A percentile compares a stretch with the other conserved stretches of the same genome.
Conservation (phyloP, 2,797 vertebrate genomes). For the Australoheros facetus region DNA sequence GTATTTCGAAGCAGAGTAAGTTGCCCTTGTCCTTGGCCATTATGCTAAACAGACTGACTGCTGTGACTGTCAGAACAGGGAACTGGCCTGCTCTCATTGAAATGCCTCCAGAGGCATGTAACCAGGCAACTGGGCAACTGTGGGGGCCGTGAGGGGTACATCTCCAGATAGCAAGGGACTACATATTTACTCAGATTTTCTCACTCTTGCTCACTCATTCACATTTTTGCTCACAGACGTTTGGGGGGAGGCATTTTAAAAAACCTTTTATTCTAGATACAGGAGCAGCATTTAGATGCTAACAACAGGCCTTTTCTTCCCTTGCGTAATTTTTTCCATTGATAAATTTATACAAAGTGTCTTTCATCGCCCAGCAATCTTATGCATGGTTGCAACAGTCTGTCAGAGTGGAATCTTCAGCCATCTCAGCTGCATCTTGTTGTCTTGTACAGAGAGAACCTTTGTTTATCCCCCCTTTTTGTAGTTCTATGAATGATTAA, state of each 20-base stretch:
- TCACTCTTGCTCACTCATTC: conserved; percentile 49
- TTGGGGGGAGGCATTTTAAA: conserved; percentile 43
- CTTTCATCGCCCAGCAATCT: conserved; percentile 40
- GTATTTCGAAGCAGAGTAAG: conserved; percentile 54
- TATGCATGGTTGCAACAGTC: conserved; percentile 56
- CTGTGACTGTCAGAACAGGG: conserved; percentile 63
- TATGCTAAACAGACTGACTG: conserved; percentile 68
- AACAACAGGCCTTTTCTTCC: conserved; percentile 60
- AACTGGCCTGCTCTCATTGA: conserved; percentile 61
- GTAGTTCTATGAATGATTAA: background rate
- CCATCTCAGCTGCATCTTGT: conserved; percentile 28
- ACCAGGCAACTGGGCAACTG: conserved; percentile 76
- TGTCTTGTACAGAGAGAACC: conserved; percentile 32
- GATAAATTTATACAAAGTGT: conserved; percentile 50
- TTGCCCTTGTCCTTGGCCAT: conserved; percentile 67
- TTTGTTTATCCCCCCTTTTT: conserved; percentile 7
- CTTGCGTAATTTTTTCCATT: conserved; percentile 55
- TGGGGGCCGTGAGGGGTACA: conserved; percentile 67
- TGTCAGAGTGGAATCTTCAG: conserved; percentile 49
- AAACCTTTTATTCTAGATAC: conserved; percentile 55
- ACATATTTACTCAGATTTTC: conserved; percentile 57
- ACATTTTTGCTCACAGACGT: conserved; percentile 38
- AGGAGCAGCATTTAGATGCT: conserved; percentile 58
- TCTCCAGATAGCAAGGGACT: conserved; percentile 58
- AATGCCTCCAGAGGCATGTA: conserved; percentile 75